Conservation (phyloP, 2,888 invertebrate genomes). For the Campaea margaritaria region DNA sequence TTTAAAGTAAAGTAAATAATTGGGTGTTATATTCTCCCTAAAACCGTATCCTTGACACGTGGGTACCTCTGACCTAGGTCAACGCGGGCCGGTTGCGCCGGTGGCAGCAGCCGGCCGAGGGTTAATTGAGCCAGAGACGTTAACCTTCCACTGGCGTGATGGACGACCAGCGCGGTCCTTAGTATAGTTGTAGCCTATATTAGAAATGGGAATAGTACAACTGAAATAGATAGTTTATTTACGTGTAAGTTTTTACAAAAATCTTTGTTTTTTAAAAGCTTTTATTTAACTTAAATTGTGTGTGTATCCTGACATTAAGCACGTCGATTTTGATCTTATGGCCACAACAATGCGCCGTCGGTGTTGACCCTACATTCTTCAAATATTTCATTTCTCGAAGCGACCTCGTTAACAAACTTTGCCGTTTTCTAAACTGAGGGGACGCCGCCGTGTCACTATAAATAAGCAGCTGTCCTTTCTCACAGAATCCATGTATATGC, state of each 20-base stretch:
- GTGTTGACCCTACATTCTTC: not conserved
- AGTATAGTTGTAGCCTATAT: not conserved
- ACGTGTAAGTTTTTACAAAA: no score
- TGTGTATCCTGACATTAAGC: no score
- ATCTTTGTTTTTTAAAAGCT: no score
- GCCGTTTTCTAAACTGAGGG: not conserved
- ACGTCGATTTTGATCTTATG: no score
- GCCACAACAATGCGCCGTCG: not conserved
- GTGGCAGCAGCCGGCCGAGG: not conserved
- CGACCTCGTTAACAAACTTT: not conserved
- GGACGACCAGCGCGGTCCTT: not conserved
- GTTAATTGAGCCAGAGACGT: conserved; percentile 3
- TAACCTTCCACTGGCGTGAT: conserved; percentile 1
- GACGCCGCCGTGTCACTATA: no score
- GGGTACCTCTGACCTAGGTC: conserved; percentile 5
- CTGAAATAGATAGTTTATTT: no score
- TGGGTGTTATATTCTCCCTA: not conserved
- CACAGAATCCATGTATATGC: no score
- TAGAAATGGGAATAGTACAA: not conserved
- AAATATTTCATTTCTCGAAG: not conserved
- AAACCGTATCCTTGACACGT: not conserved
- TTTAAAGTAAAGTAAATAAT: no score
- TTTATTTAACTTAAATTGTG: no score
- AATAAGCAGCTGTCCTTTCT: no score
- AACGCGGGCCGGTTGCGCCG: not conserved